Evolutionary conservation across 1,140 invertebrate species (phyloP).

Genomic region (Heliconius himera): DNA sequence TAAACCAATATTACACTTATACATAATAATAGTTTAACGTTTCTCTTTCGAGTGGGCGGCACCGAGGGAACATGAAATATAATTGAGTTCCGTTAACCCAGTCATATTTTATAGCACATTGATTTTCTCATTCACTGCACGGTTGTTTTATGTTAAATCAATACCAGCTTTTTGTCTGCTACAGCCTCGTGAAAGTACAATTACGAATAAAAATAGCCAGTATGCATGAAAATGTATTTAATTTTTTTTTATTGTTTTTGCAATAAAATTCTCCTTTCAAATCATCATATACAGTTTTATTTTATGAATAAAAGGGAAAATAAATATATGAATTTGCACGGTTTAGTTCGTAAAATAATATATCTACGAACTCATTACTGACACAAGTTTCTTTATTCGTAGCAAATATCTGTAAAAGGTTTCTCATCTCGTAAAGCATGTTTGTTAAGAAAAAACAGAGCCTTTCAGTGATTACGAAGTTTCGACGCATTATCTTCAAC

Average conservation of each 20-base stretch:
- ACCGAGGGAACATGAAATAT: conserved; percentile 24
- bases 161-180: conserved; percentile 25
- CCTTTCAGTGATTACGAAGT: conserved; percentile 32
- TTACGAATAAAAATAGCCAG: conserved; percentile 14
- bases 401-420: not conserved
- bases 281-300: not conserved
- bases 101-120: conserved; percentile 32
- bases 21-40: conserved; percentile 8
- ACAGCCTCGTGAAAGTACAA: conserved; percentile 23
- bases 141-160: conserved; percentile 23
- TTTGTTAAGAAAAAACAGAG: conserved; percentile 23
- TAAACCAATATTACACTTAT: not conserved
- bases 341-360: not conserved
- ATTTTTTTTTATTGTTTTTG: not conserved
- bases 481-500: conserved; percentile 32
- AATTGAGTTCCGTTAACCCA: conserved; percentile 34
- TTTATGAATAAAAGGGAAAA: not conserved
- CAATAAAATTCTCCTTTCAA: not conserved
- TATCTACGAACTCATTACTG: not conserved
- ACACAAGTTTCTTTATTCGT: not conserved
- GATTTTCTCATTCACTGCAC: conserved; percentile 23
- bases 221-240: conserved; percentile 12
- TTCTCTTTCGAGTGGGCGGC: conserved; percentile 6
- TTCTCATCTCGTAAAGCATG: not conserved
- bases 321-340: not conserved